Evolutionary conservation across 2,888 invertebrate species (phyloP).

Genomic region (Keiferia lycopersicella): DNA sequence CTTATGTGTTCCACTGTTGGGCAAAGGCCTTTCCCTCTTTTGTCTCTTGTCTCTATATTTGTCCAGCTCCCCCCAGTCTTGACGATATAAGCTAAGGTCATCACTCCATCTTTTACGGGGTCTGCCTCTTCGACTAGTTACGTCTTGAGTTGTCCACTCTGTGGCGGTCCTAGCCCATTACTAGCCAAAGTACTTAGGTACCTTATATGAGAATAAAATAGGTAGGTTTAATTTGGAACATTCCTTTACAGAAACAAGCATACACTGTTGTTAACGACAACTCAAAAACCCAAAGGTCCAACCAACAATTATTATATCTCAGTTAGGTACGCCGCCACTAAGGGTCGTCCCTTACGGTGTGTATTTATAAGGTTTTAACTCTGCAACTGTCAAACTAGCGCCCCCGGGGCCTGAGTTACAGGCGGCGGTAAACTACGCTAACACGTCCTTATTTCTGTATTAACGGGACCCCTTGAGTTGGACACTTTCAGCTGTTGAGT

Average conservation of each 20-base stretch:
- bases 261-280: neutral
- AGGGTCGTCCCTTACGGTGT: slow-evolving; percentile 48
- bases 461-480: slow-evolving; percentile 43
- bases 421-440: slow-evolving; percentile 58
- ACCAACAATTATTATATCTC: slow-evolving; percentile 56
- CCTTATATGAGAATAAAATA: neutral
- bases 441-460: slow-evolving; percentile 67
- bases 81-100: no score
- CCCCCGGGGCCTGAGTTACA: slow-evolving; percentile 57
- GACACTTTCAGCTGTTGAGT: neutral
- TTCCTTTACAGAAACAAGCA: neutral
- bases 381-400: slow-evolving; percentile 69
- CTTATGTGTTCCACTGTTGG: no score
- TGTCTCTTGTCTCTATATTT: no score
- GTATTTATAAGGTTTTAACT: slow-evolving; percentile 71
- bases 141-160: no score
- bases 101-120: no score
- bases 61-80: no score
- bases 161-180: no score
- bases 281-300: slow-evolving; percentile 44
- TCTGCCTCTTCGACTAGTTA: no score
- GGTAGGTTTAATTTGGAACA: neutral
- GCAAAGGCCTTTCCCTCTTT: no score
- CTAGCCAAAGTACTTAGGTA: no score
- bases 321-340: neutral